These are phyloP conservation scores for Eulemur rufifrons DNA, from an alignment of 2,113 vertebrate genomes.

Conservation along the genomic window DNA sequence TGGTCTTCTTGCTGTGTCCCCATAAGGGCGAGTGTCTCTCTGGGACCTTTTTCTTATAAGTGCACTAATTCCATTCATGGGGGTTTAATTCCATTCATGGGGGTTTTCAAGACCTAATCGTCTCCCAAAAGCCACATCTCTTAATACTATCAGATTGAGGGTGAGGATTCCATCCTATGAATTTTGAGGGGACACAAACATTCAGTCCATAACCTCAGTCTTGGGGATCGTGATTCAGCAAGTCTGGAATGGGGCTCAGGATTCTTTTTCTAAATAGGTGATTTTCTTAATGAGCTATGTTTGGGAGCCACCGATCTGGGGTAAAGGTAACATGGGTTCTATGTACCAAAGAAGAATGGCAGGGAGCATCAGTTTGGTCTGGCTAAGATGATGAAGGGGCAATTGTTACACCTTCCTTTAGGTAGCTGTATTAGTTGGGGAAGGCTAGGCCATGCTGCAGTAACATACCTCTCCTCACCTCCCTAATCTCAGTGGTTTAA, in stretches of 20 bases:
- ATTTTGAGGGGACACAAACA: neutral
- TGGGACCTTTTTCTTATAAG: neutral
- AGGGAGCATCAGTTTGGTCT: neutral
- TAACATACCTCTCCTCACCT: neutral
- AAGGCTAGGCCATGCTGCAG: neutral
- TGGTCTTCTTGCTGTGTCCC: neutral
- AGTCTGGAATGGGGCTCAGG: neutral
- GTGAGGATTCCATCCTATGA: neutral
- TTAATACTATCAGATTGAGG: neutral
- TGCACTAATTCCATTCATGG: neutral
- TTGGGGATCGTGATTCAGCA: neutral
- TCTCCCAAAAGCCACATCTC: neutral
- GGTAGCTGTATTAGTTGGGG: neutral
- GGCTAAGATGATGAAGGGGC: neutral
- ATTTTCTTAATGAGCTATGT: neutral
- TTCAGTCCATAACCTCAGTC: neutral
- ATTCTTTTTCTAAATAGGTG: neutral
- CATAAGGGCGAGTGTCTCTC: neutral
- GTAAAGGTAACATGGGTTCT: neutral
- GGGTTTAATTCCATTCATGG: neutral
- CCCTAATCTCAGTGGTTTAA: neutral
- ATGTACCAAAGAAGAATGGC: neutral
- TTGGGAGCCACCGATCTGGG: neutral
- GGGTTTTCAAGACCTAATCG: too few relatives aligned
- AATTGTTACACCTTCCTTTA: neutral